phyloP scores from a whole-genome alignment of 2,888 invertebrate genomes.

The Tenthredo livida region DNA sequence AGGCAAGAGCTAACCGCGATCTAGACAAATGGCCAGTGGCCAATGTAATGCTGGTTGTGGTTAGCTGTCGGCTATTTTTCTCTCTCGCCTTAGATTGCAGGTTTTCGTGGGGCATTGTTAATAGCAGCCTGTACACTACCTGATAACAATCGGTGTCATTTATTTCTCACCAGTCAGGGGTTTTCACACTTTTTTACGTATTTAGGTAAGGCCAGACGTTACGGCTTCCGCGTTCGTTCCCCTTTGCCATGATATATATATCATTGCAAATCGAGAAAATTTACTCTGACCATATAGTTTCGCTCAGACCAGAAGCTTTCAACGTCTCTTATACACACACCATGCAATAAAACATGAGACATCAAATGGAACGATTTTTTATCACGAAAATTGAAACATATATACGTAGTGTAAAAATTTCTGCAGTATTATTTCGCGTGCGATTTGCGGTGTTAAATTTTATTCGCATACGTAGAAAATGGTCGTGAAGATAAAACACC shows the following conservation, averaged over 20 bases:
- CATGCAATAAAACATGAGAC: background rate
- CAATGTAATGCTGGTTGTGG: constrained; percentile 57
- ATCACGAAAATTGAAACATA: background rate
- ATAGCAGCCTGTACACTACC: constrained; percentile 69
- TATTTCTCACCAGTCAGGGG: constrained; percentile 59
- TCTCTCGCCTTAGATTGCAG: constrained; percentile 69
- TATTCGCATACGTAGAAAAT: background rate
- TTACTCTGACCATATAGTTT: background rate
- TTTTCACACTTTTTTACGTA: constrained; percentile 41
- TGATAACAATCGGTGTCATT: constrained; percentile 70
- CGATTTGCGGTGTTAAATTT: background rate
- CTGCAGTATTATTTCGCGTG: background rate
- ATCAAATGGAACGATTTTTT: background rate
- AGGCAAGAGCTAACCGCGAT: constrained; percentile 39
- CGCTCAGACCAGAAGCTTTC: background rate
- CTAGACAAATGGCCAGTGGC: constrained; percentile 40
- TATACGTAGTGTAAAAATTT: background rate
- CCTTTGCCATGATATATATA: background rate
- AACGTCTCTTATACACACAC: background rate
- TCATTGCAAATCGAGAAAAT: constrained; percentile 3
- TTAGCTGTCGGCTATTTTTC: constrained; percentile 69
- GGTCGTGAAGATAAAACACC: background rate
- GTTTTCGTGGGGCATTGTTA: constrained; percentile 72
- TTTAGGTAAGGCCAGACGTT: background rate
- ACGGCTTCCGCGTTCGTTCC: background rate